Conservation (phyloP, 37 sponge, comb jelly and placozoan species). For the Ianthella basta region DNA sequence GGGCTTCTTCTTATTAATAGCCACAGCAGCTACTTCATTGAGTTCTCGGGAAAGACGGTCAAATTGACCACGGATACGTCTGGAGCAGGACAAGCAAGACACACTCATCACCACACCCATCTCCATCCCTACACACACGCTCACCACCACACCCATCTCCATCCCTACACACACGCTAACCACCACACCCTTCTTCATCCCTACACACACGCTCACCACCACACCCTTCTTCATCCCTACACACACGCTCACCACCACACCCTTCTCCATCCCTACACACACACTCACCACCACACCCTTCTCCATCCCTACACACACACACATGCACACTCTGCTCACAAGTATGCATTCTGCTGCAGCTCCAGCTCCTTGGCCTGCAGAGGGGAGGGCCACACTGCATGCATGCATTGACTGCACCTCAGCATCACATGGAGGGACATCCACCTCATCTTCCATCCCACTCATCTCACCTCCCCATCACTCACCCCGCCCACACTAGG, state of each 20-base stretch:
- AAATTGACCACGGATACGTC: constrained; percentile 83
- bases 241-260: not conserved
- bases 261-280: not conserved
- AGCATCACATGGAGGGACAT: too few relatives aligned
- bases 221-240: not conserved
- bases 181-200: not conserved
- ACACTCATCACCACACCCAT: constrained; percentile 18
- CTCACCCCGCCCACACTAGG: too few relatives aligned
- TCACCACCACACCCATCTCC: constrained; percentile 4
- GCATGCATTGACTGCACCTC: too few relatives aligned
- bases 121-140: not conserved
- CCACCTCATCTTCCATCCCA: too few relatives aligned
- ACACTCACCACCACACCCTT: not conserved
- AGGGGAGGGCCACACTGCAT: not conserved
- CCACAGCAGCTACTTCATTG: constrained; percentile 61
- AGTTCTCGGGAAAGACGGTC: constrained; percentile 84
- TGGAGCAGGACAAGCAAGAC: not conserved
- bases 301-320: not conserved
- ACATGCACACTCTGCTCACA: constrained; percentile 42
- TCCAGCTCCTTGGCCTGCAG: constrained; percentile 75
- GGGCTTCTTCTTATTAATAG: constrained; percentile 57
- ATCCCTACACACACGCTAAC: not conserved
- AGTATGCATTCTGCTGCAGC: constrained; percentile 66
- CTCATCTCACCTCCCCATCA: too few relatives aligned
- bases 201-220: constrained; percentile 13